phyloP scores from a whole-genome alignment of 2,113 vertebrate genomes.

The Sciurus niger region DNA sequence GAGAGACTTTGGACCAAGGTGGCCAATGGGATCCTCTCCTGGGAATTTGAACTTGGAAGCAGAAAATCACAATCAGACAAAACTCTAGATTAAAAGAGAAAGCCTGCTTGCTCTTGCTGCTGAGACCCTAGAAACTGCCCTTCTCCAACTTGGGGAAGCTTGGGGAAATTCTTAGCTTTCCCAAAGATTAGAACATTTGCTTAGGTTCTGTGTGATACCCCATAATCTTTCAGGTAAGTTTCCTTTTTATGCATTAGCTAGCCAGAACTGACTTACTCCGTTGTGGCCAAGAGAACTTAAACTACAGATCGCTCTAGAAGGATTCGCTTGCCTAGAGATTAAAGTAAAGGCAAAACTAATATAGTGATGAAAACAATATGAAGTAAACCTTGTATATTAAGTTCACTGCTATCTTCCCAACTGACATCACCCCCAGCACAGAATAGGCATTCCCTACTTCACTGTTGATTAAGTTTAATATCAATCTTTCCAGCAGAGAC shows the following conservation, averaged over 20 bases:
- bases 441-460: neutral
- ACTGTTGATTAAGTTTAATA: neutral
- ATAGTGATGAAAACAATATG: neutral
- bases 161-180: neutral
- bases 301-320: constrained; percentile 10
- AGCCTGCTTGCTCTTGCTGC: neutral
- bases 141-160: neutral
- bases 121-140: neutral
- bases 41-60: neutral
- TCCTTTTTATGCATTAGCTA: neutral
- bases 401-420: neutral
- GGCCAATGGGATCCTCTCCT: neutral
- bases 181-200: neutral
- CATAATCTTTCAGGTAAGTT: neutral
- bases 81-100: neutral
- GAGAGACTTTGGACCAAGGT: neutral
- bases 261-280: neutral
- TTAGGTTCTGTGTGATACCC: neutral
- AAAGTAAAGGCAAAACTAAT: neutral
- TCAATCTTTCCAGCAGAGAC: neutral
- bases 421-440: neutral
- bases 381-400: neutral
- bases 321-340: neutral
- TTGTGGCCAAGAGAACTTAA: neutral
- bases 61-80: neutral